These are phyloP conservation scores for Labeo catla DNA, from an alignment of 2,113 vertebrate genomes.

Conservation along the genomic window DNA sequence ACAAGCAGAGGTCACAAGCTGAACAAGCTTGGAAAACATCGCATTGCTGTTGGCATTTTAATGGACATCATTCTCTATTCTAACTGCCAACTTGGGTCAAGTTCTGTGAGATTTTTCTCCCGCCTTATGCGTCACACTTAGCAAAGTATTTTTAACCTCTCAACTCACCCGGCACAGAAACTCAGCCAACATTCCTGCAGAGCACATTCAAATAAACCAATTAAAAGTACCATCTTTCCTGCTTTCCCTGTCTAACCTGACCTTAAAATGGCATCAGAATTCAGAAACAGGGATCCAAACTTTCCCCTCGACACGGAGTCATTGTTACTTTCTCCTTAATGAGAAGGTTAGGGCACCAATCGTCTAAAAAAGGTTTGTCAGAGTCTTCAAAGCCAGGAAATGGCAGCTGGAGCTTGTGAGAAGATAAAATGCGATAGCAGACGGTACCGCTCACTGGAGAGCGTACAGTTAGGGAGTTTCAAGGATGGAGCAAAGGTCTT, in stretches of 20 bases:
- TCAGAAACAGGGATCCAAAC: constrained; percentile 1
- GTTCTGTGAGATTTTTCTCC: not conserved
- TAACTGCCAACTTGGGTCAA: constrained; percentile 9
- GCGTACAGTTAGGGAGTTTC: constrained; percentile 39
- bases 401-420: constrained; percentile 37
- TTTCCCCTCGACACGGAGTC: constrained; percentile 37
- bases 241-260: constrained; percentile 9
- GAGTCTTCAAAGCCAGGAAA: constrained; percentile 40
- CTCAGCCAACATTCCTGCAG: constrained; percentile 31
- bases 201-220: constrained; percentile 61
- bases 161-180: constrained; percentile 24
- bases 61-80: constrained; percentile 16
- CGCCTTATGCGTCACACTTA: constrained; percentile 12
- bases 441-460: constrained; percentile 25
- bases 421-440: constrained; percentile 46
- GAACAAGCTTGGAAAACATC: not conserved
- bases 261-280: constrained; percentile 38
- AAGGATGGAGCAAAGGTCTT: constrained; percentile 17
- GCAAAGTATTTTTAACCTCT: constrained; percentile 31
- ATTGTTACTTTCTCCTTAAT: constrained; percentile 44
- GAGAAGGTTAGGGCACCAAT: constrained; percentile 45
- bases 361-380: not conserved
- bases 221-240: constrained; percentile 33
- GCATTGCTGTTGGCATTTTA: not conserved
- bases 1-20: not conserved